Evolutionary conservation across 2,797 vertebrate species (phyloP).

Genomic region (Botia almorhae): DNA sequence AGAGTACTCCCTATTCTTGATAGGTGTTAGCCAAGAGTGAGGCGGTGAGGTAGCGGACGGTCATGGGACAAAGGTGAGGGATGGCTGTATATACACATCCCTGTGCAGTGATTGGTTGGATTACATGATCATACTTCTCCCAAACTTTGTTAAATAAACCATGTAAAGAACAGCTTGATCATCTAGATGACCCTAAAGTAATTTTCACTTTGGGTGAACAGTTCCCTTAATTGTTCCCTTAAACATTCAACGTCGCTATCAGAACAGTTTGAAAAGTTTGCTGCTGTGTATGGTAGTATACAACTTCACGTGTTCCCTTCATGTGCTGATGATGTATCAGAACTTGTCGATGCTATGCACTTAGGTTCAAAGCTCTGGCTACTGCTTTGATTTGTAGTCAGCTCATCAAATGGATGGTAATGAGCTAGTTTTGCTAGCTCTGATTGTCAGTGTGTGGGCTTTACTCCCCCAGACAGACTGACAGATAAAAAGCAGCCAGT

Average conservation of each 20-base stretch:
- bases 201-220: background rate
- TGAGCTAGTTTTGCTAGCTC: conserved; percentile 55
- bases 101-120: too few relatives aligned
- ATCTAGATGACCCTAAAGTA: background rate
- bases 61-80: too few relatives aligned
- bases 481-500: conserved; percentile 57
- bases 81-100: too few relatives aligned
- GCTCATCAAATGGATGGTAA: conserved; percentile 57
- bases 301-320: conserved; percentile 43
- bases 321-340: conserved; percentile 52
- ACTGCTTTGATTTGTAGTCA: conserved; percentile 54
- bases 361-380: conserved; percentile 58
- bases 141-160: too few relatives aligned
- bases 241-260: background rate
- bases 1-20: too few relatives aligned
- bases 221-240: background rate
- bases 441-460: conserved; percentile 54
- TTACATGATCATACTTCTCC: too few relatives aligned
- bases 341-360: conserved; percentile 47
- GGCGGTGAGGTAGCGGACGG: too few relatives aligned
- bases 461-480: conserved; percentile 48
- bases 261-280: background rate
- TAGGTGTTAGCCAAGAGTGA: too few relatives aligned
- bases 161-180: background rate
- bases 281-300: conserved; percentile 1